Conservation (phyloP, 2,888 invertebrate genomes). For the Scaeva pyrastri region DNA sequence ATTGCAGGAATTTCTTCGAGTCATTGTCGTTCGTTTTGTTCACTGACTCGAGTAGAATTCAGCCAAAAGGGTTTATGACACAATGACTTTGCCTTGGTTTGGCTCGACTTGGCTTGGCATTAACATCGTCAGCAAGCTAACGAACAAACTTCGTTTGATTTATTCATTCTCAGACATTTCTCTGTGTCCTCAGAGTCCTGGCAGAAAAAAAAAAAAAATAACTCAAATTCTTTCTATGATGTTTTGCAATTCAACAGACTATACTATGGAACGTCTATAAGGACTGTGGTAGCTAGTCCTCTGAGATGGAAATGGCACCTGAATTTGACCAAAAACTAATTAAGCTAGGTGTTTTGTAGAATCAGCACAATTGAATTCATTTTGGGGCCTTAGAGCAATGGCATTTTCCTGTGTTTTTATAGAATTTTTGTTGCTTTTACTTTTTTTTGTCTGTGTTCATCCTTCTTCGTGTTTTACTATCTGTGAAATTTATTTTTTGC, state of each 20-base stretch:
- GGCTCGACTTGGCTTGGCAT: background rate
- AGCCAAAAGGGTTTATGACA: constrained; percentile 59
- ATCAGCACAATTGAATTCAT: constrained; percentile 67
- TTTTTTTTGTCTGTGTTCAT: constrained; percentile 4
- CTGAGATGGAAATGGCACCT: constrained; percentile 32
- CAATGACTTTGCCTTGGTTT: constrained; percentile 53
- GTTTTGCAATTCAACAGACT: background rate
- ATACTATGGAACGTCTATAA: too few relatives aligned
- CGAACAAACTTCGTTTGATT: constrained; percentile 63
- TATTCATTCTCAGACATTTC: constrained; percentile 28
- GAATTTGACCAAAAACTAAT: constrained; percentile 67
- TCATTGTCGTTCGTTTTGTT: constrained; percentile 64
- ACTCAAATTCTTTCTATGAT: constrained; percentile 16
- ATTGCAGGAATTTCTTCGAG: constrained; percentile 40
- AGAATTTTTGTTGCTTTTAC: background rate
- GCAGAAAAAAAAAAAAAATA: background rate
- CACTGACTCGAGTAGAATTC: constrained; percentile 47
- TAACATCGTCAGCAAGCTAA: constrained; percentile 32
- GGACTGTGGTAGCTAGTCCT: background rate
- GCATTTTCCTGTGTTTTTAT: background rate
- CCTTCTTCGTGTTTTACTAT: constrained; percentile 19
- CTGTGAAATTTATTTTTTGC: constrained; percentile 14
- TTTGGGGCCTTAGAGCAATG: constrained; percentile 10
- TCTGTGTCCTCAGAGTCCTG: background rate
- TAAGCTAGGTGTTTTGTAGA: constrained; percentile 51